Evolutionary conservation across 1,140 invertebrate species (phyloP), one percentile per base, ranked within the genome.

Genomic region (Heliconius hewitsoni): DNA sequence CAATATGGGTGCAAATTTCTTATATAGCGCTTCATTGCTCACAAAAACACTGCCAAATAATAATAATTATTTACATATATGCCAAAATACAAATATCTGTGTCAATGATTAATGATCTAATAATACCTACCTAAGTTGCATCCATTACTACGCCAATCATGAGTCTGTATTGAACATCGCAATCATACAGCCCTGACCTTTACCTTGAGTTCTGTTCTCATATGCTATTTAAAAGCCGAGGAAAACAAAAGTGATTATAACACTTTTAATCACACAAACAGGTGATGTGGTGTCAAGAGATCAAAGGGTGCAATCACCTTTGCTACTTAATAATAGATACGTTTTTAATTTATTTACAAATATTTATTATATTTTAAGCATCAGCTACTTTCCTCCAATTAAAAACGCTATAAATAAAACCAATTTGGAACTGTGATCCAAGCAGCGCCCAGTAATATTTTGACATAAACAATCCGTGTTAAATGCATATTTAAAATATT

Each of bases 101-200:
- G 80, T 74, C 77, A 78, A 83, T 86, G 82, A 85, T 85, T 83
- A 83, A 83, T 86, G 74, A 73, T 55, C 81, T 86, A 83, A 80
- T 82, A 83, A 84, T 86, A 84, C 27, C 8, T 73, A 57, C 42
- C 30, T 18, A 42, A 37, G 57, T 66, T 66, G 39, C 52, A 78
- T 57, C 34, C n/a, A 81, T 57, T 73, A 71, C 82, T 73, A 75
- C 57, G 70, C 73, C 55, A 75, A 70, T 79, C 73, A 74, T 78
- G 55, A 78, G 80, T 81, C 75, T 60, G 60, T 78, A 57, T 77
- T 71, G 71, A 76, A 74, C 72, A 71, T 73, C 73, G 77, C 80
- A 78, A n/a, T 75, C 76, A 76, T 76, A 55, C 71, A 74, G 42
- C 46, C n/a, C 66, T 55, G 76, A 77, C 76, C 79, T 74, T 81